Evolutionary conservation across 2,113 vertebrate genomes (phyloP).

Genomic region (Alosa alosa): DNA sequence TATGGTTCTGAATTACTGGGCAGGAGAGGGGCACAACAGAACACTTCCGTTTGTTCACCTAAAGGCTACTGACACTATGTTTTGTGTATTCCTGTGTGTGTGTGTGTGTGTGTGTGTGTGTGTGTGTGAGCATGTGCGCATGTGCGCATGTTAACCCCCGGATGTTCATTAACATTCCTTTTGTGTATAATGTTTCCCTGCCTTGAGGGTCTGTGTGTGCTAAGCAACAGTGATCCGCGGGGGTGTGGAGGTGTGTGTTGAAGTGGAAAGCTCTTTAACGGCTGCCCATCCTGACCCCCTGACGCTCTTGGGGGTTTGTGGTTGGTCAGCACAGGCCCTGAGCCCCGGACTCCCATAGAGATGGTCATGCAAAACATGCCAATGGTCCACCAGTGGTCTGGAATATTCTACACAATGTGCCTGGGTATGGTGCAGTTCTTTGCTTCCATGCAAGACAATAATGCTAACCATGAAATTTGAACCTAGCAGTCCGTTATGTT

Average conservation of each 20-base stretch:
- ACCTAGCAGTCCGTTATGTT: neutral
- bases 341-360: neutral
- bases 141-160: neutral
- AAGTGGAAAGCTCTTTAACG: neutral
- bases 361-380: neutral
- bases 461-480: neutral
- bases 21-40: neutral
- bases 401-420: neutral
- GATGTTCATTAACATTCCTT: slow-evolving; percentile 21
- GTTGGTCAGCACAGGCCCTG: neutral
- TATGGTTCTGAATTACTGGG: neutral
- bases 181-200: slow-evolving; percentile 13
- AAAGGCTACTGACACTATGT: neutral
- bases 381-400: neutral
- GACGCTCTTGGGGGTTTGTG: neutral
- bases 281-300: neutral
- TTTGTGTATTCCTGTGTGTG: neutral
- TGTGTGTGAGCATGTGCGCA: neutral
- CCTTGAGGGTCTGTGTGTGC: neutral
- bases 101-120: neutral
- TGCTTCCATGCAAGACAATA: neutral
- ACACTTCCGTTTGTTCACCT: neutral
- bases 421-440: neutral
- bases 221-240: neutral
- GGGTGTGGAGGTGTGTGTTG: slow-evolving; percentile 6